phyloP scores from a whole-genome alignment of 2,797 vertebrate species.

The Nasua narica region DNA sequence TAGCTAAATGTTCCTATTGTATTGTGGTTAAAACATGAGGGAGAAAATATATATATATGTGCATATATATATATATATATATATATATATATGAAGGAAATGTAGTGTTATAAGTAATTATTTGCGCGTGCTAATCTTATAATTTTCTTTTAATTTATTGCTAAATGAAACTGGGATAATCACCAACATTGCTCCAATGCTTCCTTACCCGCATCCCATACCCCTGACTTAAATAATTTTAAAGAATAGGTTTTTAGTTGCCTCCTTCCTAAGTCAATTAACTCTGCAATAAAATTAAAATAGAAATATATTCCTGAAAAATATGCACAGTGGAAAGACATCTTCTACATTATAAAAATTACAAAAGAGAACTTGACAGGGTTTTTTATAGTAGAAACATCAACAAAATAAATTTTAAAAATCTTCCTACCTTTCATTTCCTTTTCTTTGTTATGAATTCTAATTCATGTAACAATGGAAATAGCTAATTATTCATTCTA shows the following conservation, averaged over 20 bases:
- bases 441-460: conserved; percentile 54
- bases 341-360: conserved; percentile 31
- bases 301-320: conserved; percentile 55
- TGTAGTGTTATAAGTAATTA: not conserved
- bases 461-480: conserved; percentile 36
- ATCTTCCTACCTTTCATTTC: conserved; percentile 33
- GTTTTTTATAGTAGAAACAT: conserved; percentile 50
- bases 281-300: conserved; percentile 47
- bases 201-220: not conserved
- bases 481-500: conserved; percentile 54
- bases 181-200: not conserved
- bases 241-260: conserved; percentile 1
- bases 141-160: conserved; percentile 40
- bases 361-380: conserved; percentile 44
- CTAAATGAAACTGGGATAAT: conserved; percentile 35
- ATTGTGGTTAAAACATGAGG: conserved; percentile 39
- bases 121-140: not conserved
- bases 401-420: conserved; percentile 59
- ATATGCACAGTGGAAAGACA: conserved; percentile 15
- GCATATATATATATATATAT: too few species aligned
- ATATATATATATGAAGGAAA: not conserved
- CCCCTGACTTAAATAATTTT: conserved; percentile 48
- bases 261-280: conserved; percentile 48
- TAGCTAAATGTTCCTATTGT: conserved; percentile 42
- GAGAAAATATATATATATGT: not conserved